A percentile compares a stretch with the other conserved stretches of the same genome.
These are phyloP conservation scores for Cecropterus lyciades DNA, from an alignment of 1,140 invertebrate genomes.

Conservation along the genomic window DNA sequence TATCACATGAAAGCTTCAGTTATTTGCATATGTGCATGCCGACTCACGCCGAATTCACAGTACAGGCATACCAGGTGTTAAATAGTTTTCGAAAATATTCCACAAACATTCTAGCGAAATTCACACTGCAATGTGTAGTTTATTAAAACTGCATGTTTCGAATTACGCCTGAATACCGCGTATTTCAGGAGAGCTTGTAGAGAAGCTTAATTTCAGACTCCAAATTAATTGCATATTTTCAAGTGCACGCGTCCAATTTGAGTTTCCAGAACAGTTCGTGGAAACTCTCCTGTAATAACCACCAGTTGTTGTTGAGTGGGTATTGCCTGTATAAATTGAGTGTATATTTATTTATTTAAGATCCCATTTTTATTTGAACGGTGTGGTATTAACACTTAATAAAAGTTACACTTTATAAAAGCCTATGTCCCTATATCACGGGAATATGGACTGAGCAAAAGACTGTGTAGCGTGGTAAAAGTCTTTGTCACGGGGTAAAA, in stretches of 20 bases:
- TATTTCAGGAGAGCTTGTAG: neutral
- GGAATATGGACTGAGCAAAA: no score
- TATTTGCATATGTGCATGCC: neutral
- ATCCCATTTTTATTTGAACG: no score
- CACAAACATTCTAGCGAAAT: neutral
- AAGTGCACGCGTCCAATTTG: neutral
- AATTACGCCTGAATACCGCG: neutral
- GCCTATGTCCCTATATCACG: no score
- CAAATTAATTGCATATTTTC: constrained; percentile 2
- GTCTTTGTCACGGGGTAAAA: no score
- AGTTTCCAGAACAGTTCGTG: neutral
- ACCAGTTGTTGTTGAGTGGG: neutral
- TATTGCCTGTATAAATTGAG: no score
- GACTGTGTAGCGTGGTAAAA: no score
- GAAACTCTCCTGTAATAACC: neutral
- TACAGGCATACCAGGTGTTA: neutral
- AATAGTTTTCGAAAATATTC: neutral
- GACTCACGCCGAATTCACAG: neutral
- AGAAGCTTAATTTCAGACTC: neutral
- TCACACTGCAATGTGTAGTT: neutral
- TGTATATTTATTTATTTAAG: neutral
- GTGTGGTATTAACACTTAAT: no score
- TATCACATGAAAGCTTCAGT: neutral
- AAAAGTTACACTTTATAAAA: no score
- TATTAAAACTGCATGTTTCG: neutral